Percentiles rank a stretch among this genome's conserved stretches.
These are phyloP conservation scores for Amblyjoppa proteus DNA, from an alignment of 2,888 invertebrate species.

Conservation along the genomic window DNA sequence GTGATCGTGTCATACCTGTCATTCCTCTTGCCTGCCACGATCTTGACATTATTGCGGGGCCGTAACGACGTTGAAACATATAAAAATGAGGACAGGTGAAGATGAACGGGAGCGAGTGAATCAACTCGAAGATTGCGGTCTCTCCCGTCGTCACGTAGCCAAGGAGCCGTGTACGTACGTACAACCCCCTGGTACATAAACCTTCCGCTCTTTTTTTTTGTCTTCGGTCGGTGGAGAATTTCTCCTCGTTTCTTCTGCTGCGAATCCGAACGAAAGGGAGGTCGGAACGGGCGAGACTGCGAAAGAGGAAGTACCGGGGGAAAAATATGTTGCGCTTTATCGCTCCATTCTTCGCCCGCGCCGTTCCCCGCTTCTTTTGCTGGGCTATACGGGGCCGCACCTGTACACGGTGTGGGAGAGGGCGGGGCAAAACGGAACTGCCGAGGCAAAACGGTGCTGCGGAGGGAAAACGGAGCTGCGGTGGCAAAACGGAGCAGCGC, in stretches of 20 bases:
- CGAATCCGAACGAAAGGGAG: conserved; percentile 19
- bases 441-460: too few species aligned
- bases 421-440: too few species aligned
- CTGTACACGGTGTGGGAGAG: not conserved
- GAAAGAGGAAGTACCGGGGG: conserved; percentile 6
- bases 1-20: not conserved
- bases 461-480: too few species aligned
- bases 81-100: conserved; percentile 20
- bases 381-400: conserved; percentile 1
- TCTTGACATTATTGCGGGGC: conserved; percentile 4
- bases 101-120: not conserved
- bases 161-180: conserved; percentile 15
- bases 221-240: conserved; percentile 2
- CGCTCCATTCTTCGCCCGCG: conserved; percentile 64
- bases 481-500: too few species aligned
- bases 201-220: not conserved
- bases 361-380: conserved; percentile 31
- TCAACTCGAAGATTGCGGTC: conserved; percentile 20
- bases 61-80: conserved; percentile 4
- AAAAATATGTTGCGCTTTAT: conserved; percentile 68
- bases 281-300: conserved; percentile 1
- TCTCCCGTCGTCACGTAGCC: conserved; percentile 6
- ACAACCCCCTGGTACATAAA: not conserved
- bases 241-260: conserved; percentile 12
- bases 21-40: not conserved